Evolutionary conservation across 2,797 vertebrate species (phyloP), one percentile per base, ranked within the genome.

Genomic region (Strix occidentalis): DNA sequence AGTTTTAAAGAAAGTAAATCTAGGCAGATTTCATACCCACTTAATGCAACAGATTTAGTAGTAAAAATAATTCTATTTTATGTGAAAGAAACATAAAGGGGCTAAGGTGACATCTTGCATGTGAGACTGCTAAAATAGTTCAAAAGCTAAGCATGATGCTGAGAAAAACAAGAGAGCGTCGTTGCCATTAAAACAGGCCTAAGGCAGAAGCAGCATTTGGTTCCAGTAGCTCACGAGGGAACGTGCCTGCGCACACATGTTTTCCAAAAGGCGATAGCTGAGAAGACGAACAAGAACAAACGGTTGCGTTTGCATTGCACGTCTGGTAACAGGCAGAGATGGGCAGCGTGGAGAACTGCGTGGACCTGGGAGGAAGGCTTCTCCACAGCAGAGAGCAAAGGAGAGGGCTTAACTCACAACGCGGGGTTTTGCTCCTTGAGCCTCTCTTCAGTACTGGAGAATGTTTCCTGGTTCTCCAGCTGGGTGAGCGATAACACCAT

Each of bases 261-360:
- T 74, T 74, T 48, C 66, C 51, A 23, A 25, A 29, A 46, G 41
- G 31, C 3, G 1, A 24, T 33, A 48, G 39, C 48, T 66, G 84
- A 43, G 68, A 66, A 66, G 39, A 9, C 1, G 16, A 61, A 65
- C 21, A 14, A 66, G 58, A 82, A 4, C 28, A 71, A 79, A 54
- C n/a, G 35, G 54, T 56, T n/a, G 48, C 8, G 31, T 70, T 80
- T 29, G 10, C 19, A 2, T 31, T 18, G 13, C 5, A 0, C 14
- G 20, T 11, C 77, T 28, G 41, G 29, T 46, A 35, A 11, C 8
- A 26, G 81, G 51, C 76, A 25, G 70, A 39, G 80, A 20, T 39
- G 1, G 6, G 31, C 0, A 2, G 39, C 4, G 1, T 8, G 24
- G 50, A 69, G 65, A 81, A 7, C 37, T 0, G 1, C 14, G 0